phyloP scores from a whole-genome alignment of 1,140 invertebrate species.

The Drosophila tristis region DNA sequence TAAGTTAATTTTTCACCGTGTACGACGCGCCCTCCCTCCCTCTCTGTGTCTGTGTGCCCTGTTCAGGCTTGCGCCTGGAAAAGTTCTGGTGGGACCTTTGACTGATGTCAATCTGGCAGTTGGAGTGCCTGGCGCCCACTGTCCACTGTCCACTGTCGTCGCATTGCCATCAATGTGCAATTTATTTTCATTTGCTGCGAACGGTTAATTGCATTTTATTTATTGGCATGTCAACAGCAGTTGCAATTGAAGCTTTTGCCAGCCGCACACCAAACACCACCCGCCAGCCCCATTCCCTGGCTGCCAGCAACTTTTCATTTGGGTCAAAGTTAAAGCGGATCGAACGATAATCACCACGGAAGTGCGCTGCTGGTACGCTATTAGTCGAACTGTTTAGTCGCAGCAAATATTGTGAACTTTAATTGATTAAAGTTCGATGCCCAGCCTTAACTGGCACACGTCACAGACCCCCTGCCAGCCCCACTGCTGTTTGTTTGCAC shows the following conservation, averaged over 20 bases:
- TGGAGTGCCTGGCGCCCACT: constrained; percentile 24
- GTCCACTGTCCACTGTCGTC: constrained; percentile 26
- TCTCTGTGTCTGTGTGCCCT: constrained; percentile 8
- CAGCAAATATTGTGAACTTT: constrained; percentile 38
- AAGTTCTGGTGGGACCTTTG: constrained; percentile 20
- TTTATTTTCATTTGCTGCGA: constrained; percentile 75
- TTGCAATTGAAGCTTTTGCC: constrained; percentile 45
- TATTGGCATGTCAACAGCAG: constrained; percentile 79
- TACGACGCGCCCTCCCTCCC: constrained; percentile 7
- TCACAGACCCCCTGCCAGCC: background rate
- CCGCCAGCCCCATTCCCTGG: too few relatives aligned
- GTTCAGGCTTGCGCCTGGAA: background rate
- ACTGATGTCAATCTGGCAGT: constrained; percentile 49
- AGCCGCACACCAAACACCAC: too few relatives aligned
- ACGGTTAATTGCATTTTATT: constrained; percentile 80
- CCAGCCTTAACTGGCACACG: background rate
- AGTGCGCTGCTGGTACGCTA: constrained; percentile 13
- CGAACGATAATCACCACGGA: constrained; percentile 22
- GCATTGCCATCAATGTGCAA: constrained; percentile 70
- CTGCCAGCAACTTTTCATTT: constrained; percentile 26
- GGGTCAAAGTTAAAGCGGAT: constrained; percentile 51
- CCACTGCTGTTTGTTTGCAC: background rate
- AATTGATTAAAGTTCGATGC: constrained; percentile 44
- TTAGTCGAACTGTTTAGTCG: constrained; percentile 40
- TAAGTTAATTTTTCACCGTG: constrained; percentile 18